Percentiles rank a stretch among this genome's conserved stretches.
phyloP scores from a whole-genome alignment of 2,888 invertebrate species.

The Hartigia nigra region DNA sequence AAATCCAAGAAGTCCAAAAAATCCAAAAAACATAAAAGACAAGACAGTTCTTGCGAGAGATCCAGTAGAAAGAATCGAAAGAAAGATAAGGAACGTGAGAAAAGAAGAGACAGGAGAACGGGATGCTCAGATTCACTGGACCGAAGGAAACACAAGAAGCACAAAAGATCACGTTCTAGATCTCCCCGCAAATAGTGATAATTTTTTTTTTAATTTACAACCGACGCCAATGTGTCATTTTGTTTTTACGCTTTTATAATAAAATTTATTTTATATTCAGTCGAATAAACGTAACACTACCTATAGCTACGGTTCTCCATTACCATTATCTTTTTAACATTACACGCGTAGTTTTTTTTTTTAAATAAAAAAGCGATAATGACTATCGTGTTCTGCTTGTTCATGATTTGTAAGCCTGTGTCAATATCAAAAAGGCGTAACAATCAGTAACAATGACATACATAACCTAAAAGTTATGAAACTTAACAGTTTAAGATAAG shows the following conservation, averaged over 20 bases:
- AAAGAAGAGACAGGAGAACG: slow-evolving; percentile 67
- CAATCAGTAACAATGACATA: slow-evolving; percentile 11
- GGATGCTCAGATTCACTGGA: slow-evolving; percentile 65
- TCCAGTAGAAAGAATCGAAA: slow-evolving; percentile 69
- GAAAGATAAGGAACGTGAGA: slow-evolving; percentile 72
- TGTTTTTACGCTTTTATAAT: slow-evolving; percentile 36
- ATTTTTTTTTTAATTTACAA: slow-evolving; percentile 9
- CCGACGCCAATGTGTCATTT: neutral
- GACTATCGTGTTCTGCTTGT: no score
- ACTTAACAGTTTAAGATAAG: slow-evolving; percentile 16
- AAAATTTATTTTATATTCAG: slow-evolving; percentile 35
- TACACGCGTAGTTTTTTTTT: no score
- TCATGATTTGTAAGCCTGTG: neutral
- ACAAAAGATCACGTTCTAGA: slow-evolving; percentile 36
- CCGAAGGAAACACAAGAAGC: slow-evolving; percentile 66
- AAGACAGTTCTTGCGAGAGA: slow-evolving; percentile 63
- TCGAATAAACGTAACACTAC: neutral
- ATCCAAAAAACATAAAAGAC: slow-evolving; percentile 58
- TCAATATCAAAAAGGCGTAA: neutral
- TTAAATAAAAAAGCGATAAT: no score
- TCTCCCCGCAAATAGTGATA: slow-evolving; percentile 19
- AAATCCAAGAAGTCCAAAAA: slow-evolving; percentile 58
- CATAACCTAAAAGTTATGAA: slow-evolving; percentile 51
- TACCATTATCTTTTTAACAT: no score
- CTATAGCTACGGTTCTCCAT: neutral